Base-by-base conservation (phyloP, 2,888 invertebrate species). In the Ecliptopera silaceata region DNA sequence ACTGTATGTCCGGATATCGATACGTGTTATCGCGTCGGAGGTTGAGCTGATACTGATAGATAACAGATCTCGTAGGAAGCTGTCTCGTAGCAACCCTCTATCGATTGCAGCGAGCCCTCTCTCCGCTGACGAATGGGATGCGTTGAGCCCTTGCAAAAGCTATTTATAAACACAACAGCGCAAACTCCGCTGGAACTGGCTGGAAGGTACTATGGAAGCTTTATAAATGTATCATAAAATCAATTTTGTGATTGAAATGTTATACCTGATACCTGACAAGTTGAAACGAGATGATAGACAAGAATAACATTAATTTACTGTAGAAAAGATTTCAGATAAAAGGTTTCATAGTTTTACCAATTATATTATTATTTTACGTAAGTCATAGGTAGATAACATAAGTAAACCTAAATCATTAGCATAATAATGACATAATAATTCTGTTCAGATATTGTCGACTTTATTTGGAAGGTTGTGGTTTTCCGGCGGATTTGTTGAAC, bases 41-140 rank as follows among this genome's bases (percentile, higher is more conserved):
- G 49, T 36, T 22, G 44, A 34, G 26, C 26, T 1, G 45, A 32
- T 10, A 46, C 49, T 50, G 50, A 56, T 49, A 56, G 50, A 39
- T 39, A 15, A 4, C 26, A 22, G 55, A 17, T 22, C 56, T 58
- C 63, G 61, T 49, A 69, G 47, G 47, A 48, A 54, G 43, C 54
- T 20, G 47, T 43, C 2, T 36, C 68, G 59, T 70, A 68, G 75
- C 75, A 68, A 77, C 78, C 64, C 64, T 71, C 69, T 70, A 81
- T 80, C 75, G 80, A 77, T 79, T 74, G 71, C 69, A 65, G 46
- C 49, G n/a, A 39, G 63, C 52, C 59, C 50, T 46, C 43, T 29
- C 15, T 22, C 26, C 26, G 38, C 49, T 59, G 58, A 49, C 49
- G 53, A 36, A 49, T 53, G 56, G 58, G 63, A 64, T 69, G 61